Base-by-base conservation (phyloP, 1,140 invertebrate genomes). In the Magallana ariakensis region DNA sequence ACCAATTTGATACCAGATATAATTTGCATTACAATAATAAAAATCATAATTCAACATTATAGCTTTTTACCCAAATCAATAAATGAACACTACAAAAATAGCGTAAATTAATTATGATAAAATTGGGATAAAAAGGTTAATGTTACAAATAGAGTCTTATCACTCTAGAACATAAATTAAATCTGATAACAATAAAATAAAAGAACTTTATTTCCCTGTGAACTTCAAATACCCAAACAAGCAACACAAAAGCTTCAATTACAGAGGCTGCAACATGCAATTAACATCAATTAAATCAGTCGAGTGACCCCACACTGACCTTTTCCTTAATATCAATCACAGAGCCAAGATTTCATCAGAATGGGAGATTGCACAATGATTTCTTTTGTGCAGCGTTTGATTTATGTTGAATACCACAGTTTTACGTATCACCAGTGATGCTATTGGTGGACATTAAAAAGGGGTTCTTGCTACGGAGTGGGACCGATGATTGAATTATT, bases 211-310 rank as follows among this genome's bases (percentile, higher is more conserved):
- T 70, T 33, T 33, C 22, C 22, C 66, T 75, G 26, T 75, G 19
- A 13, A 26, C 66, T 26, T 22, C 66, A 33, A 75, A 75, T 22
- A 75, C 15, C 66, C 66, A 75, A 26, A 75, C 22, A 11, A 26
- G 33, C 19, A 75, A 75, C 66, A 75, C 66, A 75, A 75, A 75
- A 26, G 66, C 66, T 26, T 22, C 66, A 75, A 75, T 75, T 75
- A 75, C 66, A 26, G 22, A 33, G 66, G 19, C 66, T 75, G 66
- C 66, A 75, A 75, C 66, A 75, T 75, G 66, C 66, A 75, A 75
- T 75, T 75, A 75, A 75, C 66, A 75, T 19, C 66, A 75, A 75
- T 75, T 75, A 75, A 75, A 75, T 75, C 66, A 75, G 13, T 26
- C 9, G 5, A 26, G 33, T 75, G 66, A 75, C 66, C 66, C 66